Conservation (phyloP, 2,113 vertebrate genomes). For the Oenanthe melanoleuca region DNA sequence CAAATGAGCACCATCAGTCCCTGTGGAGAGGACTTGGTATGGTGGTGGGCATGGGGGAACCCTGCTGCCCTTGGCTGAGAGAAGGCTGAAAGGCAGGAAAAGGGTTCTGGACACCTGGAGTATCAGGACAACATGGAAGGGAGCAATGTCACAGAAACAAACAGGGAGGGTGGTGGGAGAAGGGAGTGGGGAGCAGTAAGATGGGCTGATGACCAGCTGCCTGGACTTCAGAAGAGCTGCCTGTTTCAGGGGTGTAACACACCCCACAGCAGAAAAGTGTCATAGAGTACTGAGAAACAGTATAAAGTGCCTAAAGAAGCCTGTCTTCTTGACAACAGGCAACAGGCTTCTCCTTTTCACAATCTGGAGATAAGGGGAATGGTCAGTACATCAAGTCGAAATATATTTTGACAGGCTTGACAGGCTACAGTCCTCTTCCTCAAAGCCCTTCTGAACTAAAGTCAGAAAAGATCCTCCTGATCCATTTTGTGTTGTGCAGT, state of each 20-base stretch:
- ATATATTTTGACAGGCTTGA: background rate
- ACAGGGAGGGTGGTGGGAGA: background rate
- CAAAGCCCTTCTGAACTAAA: background rate
- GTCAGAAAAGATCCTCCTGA: background rate
- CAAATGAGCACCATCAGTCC: fast-evolving
- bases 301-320: background rate
- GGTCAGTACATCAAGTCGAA: background rate
- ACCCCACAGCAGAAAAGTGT: background rate
- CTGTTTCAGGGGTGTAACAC: background rate
- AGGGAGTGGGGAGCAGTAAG: background rate
- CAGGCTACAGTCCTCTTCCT: background rate
- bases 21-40: background rate
- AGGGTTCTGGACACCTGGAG: background rate
- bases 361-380: background rate
- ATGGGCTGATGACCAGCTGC: background rate
- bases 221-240: background rate
- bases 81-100: background rate
- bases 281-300: background rate
- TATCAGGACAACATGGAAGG: background rate
- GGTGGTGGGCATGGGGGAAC: too few species aligned
- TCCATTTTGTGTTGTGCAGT: background rate
- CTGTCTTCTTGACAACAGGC: background rate
- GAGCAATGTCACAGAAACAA: background rate
- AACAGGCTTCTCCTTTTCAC: background rate
- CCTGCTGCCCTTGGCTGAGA: background rate